These are phyloP conservation scores for Ceratina australensis DNA, from an alignment of 1,140 invertebrate species.

Conservation along the genomic window DNA sequence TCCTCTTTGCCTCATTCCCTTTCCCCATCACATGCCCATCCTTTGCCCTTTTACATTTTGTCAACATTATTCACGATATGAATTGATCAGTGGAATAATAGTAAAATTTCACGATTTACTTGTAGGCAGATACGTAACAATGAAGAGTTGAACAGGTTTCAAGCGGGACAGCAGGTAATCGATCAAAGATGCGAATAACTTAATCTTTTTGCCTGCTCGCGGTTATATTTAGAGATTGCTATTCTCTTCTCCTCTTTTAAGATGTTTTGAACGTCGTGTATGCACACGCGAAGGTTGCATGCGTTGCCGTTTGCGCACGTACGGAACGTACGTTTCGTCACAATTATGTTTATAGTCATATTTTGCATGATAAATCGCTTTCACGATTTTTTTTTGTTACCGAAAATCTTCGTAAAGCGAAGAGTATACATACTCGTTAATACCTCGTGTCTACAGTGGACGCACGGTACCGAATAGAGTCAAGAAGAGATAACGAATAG, in stretches of 20 bases:
- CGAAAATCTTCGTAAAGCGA: not conserved
- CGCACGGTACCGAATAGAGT: constrained; percentile 4
- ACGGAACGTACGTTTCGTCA: not conserved
- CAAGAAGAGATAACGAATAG: constrained; percentile 13
- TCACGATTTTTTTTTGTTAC: too few relatives aligned
- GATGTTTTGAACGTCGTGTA: not conserved
- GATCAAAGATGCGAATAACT: too few relatives aligned
- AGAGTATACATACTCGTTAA: not conserved
- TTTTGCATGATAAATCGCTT: not conserved
- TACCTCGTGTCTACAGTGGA: not conserved
- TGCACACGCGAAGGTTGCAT: not conserved
- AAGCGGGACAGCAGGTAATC: too few relatives aligned
- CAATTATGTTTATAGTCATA: not conserved
- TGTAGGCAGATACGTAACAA: too few relatives aligned
- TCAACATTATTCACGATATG: not conserved
- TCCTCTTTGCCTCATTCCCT: constrained; percentile 13
- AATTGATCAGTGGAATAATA: not conserved
- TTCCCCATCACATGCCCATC: constrained; percentile 1
- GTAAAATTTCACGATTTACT: not conserved
- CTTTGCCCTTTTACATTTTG: constrained; percentile 13
- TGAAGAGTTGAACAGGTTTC: too few relatives aligned
- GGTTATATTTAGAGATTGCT: not conserved
- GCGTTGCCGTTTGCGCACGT: not conserved
- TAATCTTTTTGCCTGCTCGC: too few relatives aligned
- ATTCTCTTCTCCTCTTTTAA: not conserved